A percentile compares a stretch with the other conserved stretches of the same genome.
Evolutionary conservation across 2,888 invertebrate genomes (phyloP).

Genomic region (Drosophila sordidula): DNA sequence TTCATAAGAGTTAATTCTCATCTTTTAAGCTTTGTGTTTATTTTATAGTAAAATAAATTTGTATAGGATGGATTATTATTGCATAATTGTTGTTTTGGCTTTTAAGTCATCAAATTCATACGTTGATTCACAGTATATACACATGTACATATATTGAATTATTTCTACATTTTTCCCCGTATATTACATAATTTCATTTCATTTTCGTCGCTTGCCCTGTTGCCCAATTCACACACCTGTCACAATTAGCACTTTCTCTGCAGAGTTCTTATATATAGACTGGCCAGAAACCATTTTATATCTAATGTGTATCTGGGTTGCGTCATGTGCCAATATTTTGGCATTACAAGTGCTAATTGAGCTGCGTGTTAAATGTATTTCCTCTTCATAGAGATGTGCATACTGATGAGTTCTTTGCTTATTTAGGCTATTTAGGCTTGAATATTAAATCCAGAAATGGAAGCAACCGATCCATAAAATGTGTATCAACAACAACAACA

Average conservation of each 20-base stretch:
- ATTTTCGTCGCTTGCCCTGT: constrained; percentile 7
- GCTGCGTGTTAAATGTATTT: not conserved
- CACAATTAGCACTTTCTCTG: constrained; percentile 54
- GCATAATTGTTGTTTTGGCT: not conserved
- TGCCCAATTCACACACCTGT: constrained; percentile 25
- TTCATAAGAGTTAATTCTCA: not conserved
- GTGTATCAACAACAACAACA: not conserved
- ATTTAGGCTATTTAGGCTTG: no score
- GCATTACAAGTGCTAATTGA: constrained; percentile 57
- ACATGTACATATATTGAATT: not conserved
- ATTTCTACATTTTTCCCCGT: constrained; percentile 7
- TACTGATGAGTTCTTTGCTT: not conserved
- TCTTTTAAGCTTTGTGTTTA: not conserved
- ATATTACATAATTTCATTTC: constrained; percentile 37
- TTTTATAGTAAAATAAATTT: not conserved
- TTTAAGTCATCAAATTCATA: not conserved
- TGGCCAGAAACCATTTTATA: not conserved
- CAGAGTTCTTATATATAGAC: constrained; percentile 30
- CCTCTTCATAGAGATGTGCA: not conserved
- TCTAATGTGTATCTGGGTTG: constrained; percentile 6
- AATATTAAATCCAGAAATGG: no score
- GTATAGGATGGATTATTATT: not conserved
- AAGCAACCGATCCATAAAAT: not conserved
- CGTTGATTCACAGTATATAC: no score
- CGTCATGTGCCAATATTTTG: constrained; percentile 28